A percentile compares a stretch with the other conserved stretches of the same genome.
These are phyloP conservation scores for Pseudorasbora parva DNA, from an alignment of 2,113 vertebrate genomes.

Conservation along the genomic window DNA sequence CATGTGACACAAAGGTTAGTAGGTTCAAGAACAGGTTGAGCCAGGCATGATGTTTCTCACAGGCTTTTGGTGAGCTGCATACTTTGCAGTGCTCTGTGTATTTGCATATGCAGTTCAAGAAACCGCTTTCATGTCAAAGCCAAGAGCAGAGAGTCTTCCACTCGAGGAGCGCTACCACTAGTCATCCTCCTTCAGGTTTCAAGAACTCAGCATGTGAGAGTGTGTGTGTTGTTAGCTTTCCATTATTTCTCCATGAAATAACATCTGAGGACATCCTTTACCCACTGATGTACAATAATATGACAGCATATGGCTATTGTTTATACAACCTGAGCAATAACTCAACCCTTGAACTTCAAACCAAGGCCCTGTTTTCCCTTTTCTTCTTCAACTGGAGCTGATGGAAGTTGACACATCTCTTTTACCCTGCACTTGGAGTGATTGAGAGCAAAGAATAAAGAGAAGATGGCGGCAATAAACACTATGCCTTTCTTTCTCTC, in stretches of 20 bases:
- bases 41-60: slow-evolving; percentile 22
- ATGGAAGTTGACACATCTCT: slow-evolving; percentile 48
- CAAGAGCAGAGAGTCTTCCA: slow-evolving; percentile 75
- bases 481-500: not conserved
- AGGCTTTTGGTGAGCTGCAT: not conserved
- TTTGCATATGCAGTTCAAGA: slow-evolving; percentile 69
- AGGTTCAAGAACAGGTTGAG: slow-evolving; percentile 35
- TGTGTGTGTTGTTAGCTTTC: slow-evolving; percentile 58
- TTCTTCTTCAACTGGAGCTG: slow-evolving; percentile 45
- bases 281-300: slow-evolving; percentile 67
- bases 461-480: slow-evolving; percentile 20
- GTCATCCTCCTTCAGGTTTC: slow-evolving; percentile 69
- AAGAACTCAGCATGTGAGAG: slow-evolving; percentile 59
- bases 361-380: slow-evolving; percentile 53
- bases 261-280: slow-evolving; percentile 78
- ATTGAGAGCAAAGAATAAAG: slow-evolving; percentile 47
- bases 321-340: slow-evolving; percentile 55
- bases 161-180: slow-evolving; percentile 72
- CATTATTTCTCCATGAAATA: slow-evolving; percentile 80
- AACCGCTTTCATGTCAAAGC: slow-evolving; percentile 75
- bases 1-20: not conserved
- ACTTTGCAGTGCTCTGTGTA: slow-evolving; percentile 54
- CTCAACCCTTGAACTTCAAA: slow-evolving; percentile 61
- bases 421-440: slow-evolving; percentile 41
- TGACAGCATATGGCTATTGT: slow-evolving; percentile 55